These are phyloP conservation scores for Galerucella nymphaeae DNA, from an alignment of 2,888 invertebrate species.

Conservation along the genomic window DNA sequence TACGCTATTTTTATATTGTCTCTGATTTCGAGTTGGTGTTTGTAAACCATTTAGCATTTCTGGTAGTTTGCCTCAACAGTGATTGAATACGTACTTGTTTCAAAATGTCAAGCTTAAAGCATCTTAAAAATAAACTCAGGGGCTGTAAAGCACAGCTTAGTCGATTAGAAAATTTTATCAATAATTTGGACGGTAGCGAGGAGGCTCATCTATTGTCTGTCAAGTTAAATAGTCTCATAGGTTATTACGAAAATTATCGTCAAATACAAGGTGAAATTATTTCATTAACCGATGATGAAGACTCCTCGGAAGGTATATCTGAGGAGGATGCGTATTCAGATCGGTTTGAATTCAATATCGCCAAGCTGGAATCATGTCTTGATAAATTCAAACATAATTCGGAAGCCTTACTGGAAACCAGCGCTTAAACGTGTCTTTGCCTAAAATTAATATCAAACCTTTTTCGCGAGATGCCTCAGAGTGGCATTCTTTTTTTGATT, in stretches of 20 bases:
- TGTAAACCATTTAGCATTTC: neutral
- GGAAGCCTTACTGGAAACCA: no score
- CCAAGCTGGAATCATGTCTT: no score
- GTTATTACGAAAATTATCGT: conserved; percentile 9
- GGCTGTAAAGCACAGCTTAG: no score
- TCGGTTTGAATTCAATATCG: no score
- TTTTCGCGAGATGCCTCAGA: no score
- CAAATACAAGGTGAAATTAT: conserved; percentile 2
- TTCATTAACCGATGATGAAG: conserved; percentile 5
- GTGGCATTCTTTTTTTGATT: no score
- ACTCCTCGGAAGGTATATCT: no score
- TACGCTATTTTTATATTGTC: neutral
- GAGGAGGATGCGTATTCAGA: no score
- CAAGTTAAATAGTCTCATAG: conserved; percentile 5
- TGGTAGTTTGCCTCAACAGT: neutral
- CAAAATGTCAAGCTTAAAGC: conserved; percentile 1
- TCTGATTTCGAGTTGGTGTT: conserved; percentile 1
- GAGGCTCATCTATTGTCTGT: conserved; percentile 1
- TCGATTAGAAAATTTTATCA: neutral
- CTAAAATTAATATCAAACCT: no score
- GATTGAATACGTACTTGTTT: neutral
- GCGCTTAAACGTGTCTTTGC: no score
- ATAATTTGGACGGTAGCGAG: no score
- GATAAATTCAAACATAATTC: no score
- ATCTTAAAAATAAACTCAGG: neutral